phyloP scores from a whole-genome alignment of 2,888 invertebrate species.

The Allacma fusca region DNA sequence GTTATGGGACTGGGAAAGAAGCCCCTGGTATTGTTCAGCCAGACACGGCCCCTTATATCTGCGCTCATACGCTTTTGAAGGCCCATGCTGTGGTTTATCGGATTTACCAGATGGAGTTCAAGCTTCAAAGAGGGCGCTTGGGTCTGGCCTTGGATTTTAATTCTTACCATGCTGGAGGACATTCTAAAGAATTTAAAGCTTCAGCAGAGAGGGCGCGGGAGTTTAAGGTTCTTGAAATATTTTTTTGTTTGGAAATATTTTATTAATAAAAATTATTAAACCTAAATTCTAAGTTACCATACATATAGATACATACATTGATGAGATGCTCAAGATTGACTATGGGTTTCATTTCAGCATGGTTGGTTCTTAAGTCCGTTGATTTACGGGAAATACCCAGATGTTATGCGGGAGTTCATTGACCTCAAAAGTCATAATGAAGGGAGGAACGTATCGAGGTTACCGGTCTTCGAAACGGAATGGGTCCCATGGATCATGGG shows the following conservation, averaged over 20 bases:
- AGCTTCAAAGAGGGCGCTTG: constrained; percentile 55
- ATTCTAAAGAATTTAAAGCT: constrained; percentile 49
- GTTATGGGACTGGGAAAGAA: constrained; percentile 53
- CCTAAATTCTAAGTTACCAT: too few relatives aligned
- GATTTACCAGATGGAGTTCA: constrained; percentile 71
- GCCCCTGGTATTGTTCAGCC: neutral
- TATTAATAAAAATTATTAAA: too few relatives aligned
- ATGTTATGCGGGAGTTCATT: constrained; percentile 52
- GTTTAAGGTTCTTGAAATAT: constrained; percentile 47
- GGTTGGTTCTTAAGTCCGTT: constrained; percentile 60
- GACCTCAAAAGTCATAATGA: constrained; percentile 50
- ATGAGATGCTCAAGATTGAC: too few relatives aligned
- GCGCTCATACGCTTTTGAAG: constrained; percentile 71
- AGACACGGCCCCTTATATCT: constrained; percentile 70
- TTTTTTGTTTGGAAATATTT: neutral
- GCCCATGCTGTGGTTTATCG: constrained; percentile 73
- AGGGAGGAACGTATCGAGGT: constrained; percentile 53
- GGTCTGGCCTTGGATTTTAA: constrained; percentile 59
- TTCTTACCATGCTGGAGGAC: constrained; percentile 54
- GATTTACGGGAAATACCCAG: constrained; percentile 57
- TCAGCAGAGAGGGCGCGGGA: constrained; percentile 58
- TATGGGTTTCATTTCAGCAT: too few relatives aligned
- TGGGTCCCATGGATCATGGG: constrained; percentile 55
- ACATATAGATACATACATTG: too few relatives aligned
- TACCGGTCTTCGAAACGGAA: constrained; percentile 53